A percentile compares a stretch with the other conserved stretches of the same genome.
These are phyloP conservation scores for Drosophila lacteicornis DNA, from an alignment of 1,140 invertebrate genomes.

Conservation along the genomic window DNA sequence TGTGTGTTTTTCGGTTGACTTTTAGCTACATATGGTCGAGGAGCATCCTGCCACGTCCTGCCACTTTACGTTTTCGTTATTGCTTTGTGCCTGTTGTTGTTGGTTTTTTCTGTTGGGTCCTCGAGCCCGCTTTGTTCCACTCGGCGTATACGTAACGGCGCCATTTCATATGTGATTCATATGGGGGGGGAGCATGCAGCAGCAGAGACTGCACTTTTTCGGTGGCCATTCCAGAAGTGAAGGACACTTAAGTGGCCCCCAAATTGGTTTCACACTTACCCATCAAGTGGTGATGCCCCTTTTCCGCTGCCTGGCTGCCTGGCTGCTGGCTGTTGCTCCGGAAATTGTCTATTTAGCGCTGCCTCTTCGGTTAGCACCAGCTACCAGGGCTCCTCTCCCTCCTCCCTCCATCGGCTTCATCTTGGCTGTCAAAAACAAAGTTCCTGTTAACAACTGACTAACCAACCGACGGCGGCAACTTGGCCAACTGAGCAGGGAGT, in stretches of 20 bases:
- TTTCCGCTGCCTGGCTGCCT: slow-evolving; percentile 13
- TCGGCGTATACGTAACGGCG: slow-evolving; percentile 75
- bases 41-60: slow-evolving; percentile 25
- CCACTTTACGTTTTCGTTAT: slow-evolving; percentile 55
- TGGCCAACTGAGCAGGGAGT: not conserved
- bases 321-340: slow-evolving; percentile 28
- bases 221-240: slow-evolving; percentile 61
- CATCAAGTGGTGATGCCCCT: slow-evolving; percentile 60
- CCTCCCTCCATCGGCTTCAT: not conserved
- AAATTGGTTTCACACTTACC: slow-evolving; percentile 78
- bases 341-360: slow-evolving; percentile 51
- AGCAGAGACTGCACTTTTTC: slow-evolving; percentile 40
- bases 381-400: not conserved
- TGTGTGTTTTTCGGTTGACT: slow-evolving; percentile 67
- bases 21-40: slow-evolving; percentile 69
- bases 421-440: slow-evolving; percentile 57
- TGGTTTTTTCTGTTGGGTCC: slow-evolving; percentile 21
- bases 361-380: slow-evolving; percentile 14
- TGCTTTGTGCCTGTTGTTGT: slow-evolving; percentile 20
- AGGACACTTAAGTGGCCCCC: slow-evolving; percentile 77
- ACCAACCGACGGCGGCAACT: slow-evolving; percentile 31
- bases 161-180: slow-evolving; percentile 63
- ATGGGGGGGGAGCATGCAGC: slow-evolving; percentile 5
- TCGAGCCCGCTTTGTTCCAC: slow-evolving; percentile 57
- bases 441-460: slow-evolving; percentile 45